These are phyloP conservation scores for Rhadina sibilatrix DNA, from an alignment of 2,113 vertebrate species.

Conservation along the genomic window DNA sequence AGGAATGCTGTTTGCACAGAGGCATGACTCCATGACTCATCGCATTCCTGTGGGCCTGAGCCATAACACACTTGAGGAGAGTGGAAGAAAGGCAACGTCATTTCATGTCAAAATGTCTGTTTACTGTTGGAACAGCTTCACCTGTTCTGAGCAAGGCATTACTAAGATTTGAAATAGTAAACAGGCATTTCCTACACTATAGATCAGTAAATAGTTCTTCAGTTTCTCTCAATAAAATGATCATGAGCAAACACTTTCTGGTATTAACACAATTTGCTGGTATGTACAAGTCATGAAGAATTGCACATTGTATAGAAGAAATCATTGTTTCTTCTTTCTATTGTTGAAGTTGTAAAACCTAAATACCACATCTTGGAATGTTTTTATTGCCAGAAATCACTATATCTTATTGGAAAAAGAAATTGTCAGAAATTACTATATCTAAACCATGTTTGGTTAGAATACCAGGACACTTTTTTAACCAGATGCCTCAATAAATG, in stretches of 20 bases:
- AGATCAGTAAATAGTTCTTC: neutral
- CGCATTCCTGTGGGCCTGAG: neutral
- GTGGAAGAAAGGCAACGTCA: neutral
- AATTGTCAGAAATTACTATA: conserved; percentile 38
- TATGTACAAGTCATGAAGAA: neutral
- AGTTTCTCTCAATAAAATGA: neutral
- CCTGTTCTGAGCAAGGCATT: neutral
- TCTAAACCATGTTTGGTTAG: neutral
- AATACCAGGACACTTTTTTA: neutral
- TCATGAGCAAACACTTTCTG: neutral
- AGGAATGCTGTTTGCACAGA: neutral
- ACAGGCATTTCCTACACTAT: neutral
- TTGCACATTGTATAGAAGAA: neutral
- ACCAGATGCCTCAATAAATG: neutral
- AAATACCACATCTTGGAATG: neutral
- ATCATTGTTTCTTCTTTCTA: neutral
- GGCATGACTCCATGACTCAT: accelerated
- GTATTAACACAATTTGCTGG: neutral
- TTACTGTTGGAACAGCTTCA: neutral
- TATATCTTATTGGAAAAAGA: neutral
- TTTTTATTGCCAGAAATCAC: conserved; percentile 49
- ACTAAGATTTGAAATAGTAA: neutral
- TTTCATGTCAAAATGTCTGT: too few relatives aligned
- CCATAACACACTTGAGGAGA: accelerated
- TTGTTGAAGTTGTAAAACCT: neutral